Evolutionary conservation across 2,797 vertebrate genomes (phyloP).

Genomic region (Phrynocephalus forsythii): DNA sequence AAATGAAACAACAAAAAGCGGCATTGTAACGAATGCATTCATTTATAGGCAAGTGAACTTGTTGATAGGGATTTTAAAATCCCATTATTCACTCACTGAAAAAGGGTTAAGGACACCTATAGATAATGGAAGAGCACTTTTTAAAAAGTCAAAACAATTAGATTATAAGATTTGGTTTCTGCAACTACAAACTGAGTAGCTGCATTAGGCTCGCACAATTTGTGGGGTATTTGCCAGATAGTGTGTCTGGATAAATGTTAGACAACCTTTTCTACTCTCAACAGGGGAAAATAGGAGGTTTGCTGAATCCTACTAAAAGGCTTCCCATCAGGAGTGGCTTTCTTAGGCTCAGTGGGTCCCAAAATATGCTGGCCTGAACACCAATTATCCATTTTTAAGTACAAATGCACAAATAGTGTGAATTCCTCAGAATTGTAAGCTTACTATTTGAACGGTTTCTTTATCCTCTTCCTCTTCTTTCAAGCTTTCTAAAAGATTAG

Average conservation of each 20-base stretch:
- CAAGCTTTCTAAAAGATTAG: background rate
- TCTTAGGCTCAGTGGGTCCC: background rate
- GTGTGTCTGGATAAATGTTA: background rate
- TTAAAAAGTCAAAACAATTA: background rate
- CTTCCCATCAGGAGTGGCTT: background rate
- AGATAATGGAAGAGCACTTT: background rate
- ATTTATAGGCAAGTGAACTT: background rate
- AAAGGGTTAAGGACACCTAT: background rate
- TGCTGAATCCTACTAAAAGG: background rate
- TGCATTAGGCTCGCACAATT: background rate
- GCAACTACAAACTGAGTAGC: background rate
- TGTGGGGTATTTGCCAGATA: background rate
- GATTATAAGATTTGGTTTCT: background rate
- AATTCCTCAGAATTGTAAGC: background rate
- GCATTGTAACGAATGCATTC: background rate
- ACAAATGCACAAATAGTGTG: background rate
- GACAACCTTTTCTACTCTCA: background rate
- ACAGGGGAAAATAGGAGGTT: background rate
- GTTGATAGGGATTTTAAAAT: background rate
- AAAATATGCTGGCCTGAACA: background rate
- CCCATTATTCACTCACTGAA: background rate
- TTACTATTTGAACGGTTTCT: background rate
- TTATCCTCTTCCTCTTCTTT: background rate
- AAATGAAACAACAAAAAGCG: background rate
- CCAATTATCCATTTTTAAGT: background rate